These are phyloP conservation scores for Pterocles orientalis DNA, from an alignment of 2,113 vertebrate species.

Conservation along the genomic window DNA sequence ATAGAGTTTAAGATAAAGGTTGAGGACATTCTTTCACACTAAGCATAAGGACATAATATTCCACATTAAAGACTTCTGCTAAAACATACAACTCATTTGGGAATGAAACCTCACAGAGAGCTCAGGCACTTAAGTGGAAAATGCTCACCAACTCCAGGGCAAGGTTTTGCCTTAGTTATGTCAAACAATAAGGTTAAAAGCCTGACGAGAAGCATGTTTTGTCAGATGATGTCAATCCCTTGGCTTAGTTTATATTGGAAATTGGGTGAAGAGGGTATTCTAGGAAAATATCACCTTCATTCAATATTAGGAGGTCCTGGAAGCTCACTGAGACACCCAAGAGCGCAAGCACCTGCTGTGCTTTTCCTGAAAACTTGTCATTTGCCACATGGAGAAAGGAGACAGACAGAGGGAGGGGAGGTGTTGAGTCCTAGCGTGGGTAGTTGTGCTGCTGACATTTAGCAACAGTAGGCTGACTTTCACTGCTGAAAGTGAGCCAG, in stretches of 20 bases:
- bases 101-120: not conserved
- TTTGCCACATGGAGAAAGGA: constrained; percentile 41
- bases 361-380: constrained; percentile 24
- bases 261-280: not conserved
- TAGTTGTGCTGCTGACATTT: constrained; percentile 60
- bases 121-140: not conserved
- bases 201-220: not conserved
- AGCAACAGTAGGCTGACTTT: constrained; percentile 43
- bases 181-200: not conserved
- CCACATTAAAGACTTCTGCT: not conserved
- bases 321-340: not conserved
- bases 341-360: constrained; percentile 8
- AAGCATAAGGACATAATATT: not conserved
- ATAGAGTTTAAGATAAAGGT: not conserved
- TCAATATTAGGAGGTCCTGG: not conserved
- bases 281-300: not conserved
- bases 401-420: constrained; percentile 65
- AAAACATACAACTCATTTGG: not conserved
- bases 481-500: constrained; percentile 56
- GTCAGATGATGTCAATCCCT: not conserved
- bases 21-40: not conserved
- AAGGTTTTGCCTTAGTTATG: not conserved
- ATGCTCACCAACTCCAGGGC: not conserved
- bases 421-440: constrained; percentile 53
- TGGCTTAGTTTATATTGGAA: not conserved